Conservation (phyloP, 2,888 invertebrate species). For the Drosophila putrida region DNA sequence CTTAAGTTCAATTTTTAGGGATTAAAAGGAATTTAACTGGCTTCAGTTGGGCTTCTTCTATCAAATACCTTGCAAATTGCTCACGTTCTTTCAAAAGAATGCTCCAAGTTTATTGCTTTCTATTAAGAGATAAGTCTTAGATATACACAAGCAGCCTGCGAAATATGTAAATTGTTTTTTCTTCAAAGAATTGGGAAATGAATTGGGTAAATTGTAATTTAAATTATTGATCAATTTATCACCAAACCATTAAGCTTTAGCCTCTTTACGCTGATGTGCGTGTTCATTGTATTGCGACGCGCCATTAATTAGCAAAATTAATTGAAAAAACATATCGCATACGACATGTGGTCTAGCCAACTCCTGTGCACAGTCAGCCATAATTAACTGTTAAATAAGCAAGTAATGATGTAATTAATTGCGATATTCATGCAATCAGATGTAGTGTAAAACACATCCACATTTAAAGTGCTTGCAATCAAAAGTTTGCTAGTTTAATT, state of each 20-base stretch:
- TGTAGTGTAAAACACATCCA: not conserved
- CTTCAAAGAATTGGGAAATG: conserved; percentile 1
- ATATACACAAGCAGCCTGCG: not conserved
- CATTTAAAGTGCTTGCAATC: not conserved
- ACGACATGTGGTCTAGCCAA: conserved; percentile 23
- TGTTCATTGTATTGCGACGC: not conserved
- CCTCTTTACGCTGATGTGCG: not conserved
- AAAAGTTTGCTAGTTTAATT: conserved; percentile 37
- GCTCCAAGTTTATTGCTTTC: conserved; percentile 10
- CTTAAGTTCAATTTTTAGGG: not conserved
- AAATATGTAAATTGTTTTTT: conserved; percentile 10
- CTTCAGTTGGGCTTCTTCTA: conserved; percentile 8
- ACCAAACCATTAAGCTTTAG: conserved; percentile 1
- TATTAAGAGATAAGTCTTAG: not conserved
- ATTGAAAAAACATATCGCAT: conserved; percentile 23
- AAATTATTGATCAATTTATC: conserved; percentile 2
- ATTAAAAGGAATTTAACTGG: conserved; percentile 2
- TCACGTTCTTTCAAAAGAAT: conserved; percentile 17
- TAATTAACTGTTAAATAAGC: conserved; percentile 32
- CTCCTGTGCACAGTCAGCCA: conserved; percentile 16
- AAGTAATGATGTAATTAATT: conserved; percentile 22
- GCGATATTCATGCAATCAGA: not conserved
- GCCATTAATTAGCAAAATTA: conserved; percentile 20
- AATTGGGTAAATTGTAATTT: not conserved
- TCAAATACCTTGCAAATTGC: conserved; percentile 28